Percentiles rank a stretch among this genome's conserved stretches.
phyloP scores from a whole-genome alignment of 1,140 invertebrate genomes.

The Drosophila saltans region DNA sequence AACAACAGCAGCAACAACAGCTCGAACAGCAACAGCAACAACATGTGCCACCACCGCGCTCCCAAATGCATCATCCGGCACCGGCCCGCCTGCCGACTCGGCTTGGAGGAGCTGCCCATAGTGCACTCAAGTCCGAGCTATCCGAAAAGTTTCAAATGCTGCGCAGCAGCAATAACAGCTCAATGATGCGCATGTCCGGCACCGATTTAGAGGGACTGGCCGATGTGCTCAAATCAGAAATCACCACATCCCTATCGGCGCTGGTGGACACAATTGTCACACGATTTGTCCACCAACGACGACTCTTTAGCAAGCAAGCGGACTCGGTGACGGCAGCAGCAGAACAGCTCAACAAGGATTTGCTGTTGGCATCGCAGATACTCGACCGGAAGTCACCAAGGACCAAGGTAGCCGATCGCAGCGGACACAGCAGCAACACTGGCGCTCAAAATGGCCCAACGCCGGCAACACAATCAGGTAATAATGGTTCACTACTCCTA shows the following conservation, averaged over 20 bases:
- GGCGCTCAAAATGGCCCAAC: constrained; percentile 71
- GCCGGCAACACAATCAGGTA: constrained; percentile 86
- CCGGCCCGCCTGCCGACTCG: constrained; percentile 77
- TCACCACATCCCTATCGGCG: constrained; percentile 91
- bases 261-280: constrained; percentile 95
- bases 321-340: constrained; percentile 89
- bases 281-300: constrained; percentile 91
- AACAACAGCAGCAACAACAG: constrained; percentile 82
- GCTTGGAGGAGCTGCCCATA: constrained; percentile 83
- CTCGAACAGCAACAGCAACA: constrained; percentile 83
- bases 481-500: constrained; percentile 83
- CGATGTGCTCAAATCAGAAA: constrained; percentile 94
- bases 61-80: constrained; percentile 75
- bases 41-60: constrained; percentile 84
- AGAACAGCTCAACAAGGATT: constrained; percentile 92
- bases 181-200: constrained; percentile 87
- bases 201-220: constrained; percentile 93
- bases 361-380: constrained; percentile 90
- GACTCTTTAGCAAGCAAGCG: constrained; percentile 89
- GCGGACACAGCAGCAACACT: constrained; percentile 80
- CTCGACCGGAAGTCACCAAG: constrained; percentile 92
- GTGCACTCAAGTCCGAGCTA: constrained; percentile 85
- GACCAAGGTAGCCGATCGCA: constrained; percentile 90
- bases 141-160: constrained; percentile 87
- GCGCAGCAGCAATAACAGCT: constrained; percentile 85